These are phyloP conservation scores for Paralvinella palmiformis DNA, from an alignment of 1,140 invertebrate species.

Conservation along the genomic window DNA sequence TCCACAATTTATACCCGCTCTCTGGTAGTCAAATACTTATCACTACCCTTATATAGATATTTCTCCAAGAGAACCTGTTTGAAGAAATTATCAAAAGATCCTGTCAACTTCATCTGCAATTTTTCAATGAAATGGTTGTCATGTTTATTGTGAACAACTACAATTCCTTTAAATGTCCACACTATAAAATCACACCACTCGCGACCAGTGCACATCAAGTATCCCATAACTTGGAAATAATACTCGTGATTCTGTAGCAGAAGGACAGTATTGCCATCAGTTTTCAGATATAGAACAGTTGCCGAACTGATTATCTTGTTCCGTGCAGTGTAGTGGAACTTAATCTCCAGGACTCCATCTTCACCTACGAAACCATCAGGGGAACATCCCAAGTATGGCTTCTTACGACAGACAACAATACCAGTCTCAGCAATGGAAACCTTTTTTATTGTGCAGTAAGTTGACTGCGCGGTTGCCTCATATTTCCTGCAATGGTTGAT, in stretches of 20 bases:
- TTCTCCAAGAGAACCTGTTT: background rate
- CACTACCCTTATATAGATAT: background rate
- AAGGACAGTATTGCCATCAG: background rate
- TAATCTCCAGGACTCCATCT: constrained; percentile 41
- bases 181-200: constrained; percentile 35
- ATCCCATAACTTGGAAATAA: constrained; percentile 44
- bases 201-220: constrained; percentile 35
- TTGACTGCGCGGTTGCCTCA: too few species aligned
- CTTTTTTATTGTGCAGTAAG: too few species aligned
- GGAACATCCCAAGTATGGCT: constrained; percentile 39
- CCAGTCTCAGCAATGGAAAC: too few species aligned
- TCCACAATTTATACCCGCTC: too few species aligned
- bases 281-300: constrained; percentile 2
- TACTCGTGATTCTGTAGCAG: constrained; percentile 34
- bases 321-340: constrained; percentile 35
- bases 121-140: background rate
- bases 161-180: constrained; percentile 34
- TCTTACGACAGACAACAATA: constrained; percentile 40
- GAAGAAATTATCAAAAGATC: background rate
- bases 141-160: background rate
- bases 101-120: background rate
- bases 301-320: constrained; percentile 20
- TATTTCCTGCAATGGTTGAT: too few species aligned
- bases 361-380: constrained; percentile 47
- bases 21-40: too few species aligned